Base-by-base conservation (phyloP, 2,113 vertebrate genomes). In the Python bivittatus region DNA sequence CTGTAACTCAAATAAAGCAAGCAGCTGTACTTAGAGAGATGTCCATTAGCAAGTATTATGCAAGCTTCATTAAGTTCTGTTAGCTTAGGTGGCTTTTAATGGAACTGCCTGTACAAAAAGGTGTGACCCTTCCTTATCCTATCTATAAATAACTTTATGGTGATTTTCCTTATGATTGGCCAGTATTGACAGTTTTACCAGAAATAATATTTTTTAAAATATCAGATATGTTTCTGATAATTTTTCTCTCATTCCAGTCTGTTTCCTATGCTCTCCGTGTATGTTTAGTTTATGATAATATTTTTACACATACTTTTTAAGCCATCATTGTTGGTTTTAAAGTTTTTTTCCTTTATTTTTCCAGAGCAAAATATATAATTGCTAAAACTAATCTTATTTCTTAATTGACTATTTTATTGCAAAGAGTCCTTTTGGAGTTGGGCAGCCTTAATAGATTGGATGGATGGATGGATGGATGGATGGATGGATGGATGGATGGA, bases 31-130 rank as follows among this genome's bases (percentile, higher is more conserved):
- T 97, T 92, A 96, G 96, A 96, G 95, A 93, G 93, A 96, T 96
- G 96, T 95, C 91, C 96, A 96, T 98, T 97, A 98, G 96, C 97
- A 98, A 93, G 84, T 90, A 97, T 98, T 97, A 96, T 92, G 92
- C 96, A 92, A 97, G 95, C 96, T 94, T 97, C 97, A 98, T 97
- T 97, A 96, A 91, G 94, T 96, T 95, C 92, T 97, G 95, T 97
- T 97, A 95, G 96, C 94, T 97, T 95, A 96, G 96, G 95, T 97
- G 96, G 96, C 48, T 95, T 96, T 97, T 96, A 95, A 96, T 94
- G 95, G 87, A 93, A 92, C 95, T 93, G 86, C 57, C 68, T 94
- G 95, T 94, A 93, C 94, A 95, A 94, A 95, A 96, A 96, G 20
- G 95, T 17, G 91, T 90, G 94, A 94, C 22, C 84, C 58, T 53